phyloP scores from a whole-genome alignment of 2,888 invertebrate genomes.

The Bombylius major region DNA sequence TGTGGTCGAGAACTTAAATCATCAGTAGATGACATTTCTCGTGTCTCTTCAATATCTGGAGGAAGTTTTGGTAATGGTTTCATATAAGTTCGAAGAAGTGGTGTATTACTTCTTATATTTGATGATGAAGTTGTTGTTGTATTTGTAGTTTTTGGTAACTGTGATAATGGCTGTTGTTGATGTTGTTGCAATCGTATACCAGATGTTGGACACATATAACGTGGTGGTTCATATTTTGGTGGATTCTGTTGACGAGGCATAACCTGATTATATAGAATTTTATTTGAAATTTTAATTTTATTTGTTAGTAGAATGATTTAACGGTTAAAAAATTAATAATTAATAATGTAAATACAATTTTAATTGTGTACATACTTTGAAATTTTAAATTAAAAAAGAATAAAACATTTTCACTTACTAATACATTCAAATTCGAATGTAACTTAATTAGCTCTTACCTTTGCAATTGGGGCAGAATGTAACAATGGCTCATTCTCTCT shows the following conservation, averaged over 20 bases:
- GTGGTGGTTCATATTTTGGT: conserved; percentile 36
- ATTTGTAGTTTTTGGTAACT: conserved; percentile 20
- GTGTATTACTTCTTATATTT: conserved; percentile 25
- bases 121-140: conserved; percentile 19
- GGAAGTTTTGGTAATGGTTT: conserved; percentile 47
- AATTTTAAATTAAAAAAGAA: neutral
- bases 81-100: conserved; percentile 38
- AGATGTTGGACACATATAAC: conserved; percentile 33
- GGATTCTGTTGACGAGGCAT: conserved; percentile 32
- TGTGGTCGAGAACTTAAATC: conserved; percentile 70
- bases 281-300: neutral
- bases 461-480: conserved; percentile 35
- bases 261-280: conserved; percentile 21
- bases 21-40: conserved; percentile 58
- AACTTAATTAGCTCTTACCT: conserved; percentile 25
- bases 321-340: neutral
- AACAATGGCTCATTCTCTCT: conserved; percentile 37
- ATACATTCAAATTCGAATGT: too few relatives aligned
- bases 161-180: conserved; percentile 19
- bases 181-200: conserved; percentile 29
- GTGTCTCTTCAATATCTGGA: conserved; percentile 35
- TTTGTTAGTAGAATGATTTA: neutral
- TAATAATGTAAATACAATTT: too few relatives aligned
- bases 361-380: too few relatives aligned
- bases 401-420: neutral